Percentiles rank a stretch among this genome's conserved stretches.
Conservation (phyloP, 2,113 vertebrate genomes). For the Notothenia rossii region DNA sequence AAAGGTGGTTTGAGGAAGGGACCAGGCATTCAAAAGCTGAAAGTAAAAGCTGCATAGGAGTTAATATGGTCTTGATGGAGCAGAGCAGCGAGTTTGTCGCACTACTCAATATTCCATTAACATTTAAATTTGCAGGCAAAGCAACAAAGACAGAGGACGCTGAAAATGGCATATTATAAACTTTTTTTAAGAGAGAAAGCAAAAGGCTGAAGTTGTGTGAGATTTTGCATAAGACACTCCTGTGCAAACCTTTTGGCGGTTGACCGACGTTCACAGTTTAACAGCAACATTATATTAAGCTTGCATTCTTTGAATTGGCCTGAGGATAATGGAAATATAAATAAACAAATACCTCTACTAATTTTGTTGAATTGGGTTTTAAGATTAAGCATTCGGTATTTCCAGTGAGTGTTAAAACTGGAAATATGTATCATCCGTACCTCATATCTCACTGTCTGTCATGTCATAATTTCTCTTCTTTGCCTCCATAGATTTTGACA, state of each 20-base stretch:
- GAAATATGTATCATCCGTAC: background rate
- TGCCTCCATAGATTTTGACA: constrained; percentile 26
- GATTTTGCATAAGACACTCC: background rate
- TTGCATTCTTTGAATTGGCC: background rate
- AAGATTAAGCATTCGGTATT: background rate
- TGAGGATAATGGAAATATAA: background rate
- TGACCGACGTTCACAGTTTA: background rate
- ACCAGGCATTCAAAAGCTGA: constrained; percentile 21
- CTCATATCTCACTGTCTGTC: constrained; percentile 13
- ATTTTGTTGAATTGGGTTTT: background rate
- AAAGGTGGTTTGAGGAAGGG: constrained; percentile 23
- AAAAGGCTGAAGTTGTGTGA: background rate
- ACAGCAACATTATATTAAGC: background rate
- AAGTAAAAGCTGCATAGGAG: constrained; percentile 34
- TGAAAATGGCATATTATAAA: constrained; percentile 38
- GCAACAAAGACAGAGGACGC: constrained; percentile 20
- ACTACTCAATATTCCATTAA: constrained; percentile 63
- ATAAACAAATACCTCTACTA: background rate
- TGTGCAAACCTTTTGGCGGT: background rate
- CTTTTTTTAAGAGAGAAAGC: constrained; percentile 13
- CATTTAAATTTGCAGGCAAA: constrained; percentile 50
- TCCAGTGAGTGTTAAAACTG: background rate
- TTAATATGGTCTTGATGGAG: constrained; percentile 40
- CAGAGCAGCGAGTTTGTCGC: constrained; percentile 33
- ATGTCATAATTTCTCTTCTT: constrained; percentile 21